Evolutionary conservation across 2,888 invertebrate species (phyloP).

Genomic region (Unio delphinus): DNA sequence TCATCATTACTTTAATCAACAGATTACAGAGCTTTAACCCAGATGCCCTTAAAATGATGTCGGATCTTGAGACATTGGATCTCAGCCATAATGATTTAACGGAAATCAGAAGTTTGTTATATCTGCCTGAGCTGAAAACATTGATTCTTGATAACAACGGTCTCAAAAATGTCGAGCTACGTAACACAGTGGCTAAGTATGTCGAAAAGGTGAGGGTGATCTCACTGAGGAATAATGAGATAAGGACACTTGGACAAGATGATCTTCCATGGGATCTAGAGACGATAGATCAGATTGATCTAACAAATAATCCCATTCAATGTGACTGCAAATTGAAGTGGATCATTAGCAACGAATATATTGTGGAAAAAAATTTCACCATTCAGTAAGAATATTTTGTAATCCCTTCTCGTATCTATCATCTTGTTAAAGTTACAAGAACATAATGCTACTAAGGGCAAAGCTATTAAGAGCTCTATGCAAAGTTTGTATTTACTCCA

Average conservation of each 20-base stretch:
- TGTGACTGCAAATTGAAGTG: slow-evolving; percentile 34
- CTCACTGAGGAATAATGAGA: slow-evolving; percentile 27
- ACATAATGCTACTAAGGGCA: no score
- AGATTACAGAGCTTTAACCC: background rate
- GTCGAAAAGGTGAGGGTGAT: slow-evolving; percentile 18
- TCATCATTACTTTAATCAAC: no score
- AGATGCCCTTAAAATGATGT: slow-evolving; percentile 19
- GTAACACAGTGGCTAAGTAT: slow-evolving; percentile 7
- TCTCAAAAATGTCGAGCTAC: slow-evolving; percentile 16
- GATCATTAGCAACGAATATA: slow-evolving; percentile 5
- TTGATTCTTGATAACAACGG: slow-evolving; percentile 25
- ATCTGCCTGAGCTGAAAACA: slow-evolving; percentile 20
- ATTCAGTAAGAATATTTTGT: slow-evolving; percentile 9
- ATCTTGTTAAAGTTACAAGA: no score
- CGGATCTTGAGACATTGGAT: slow-evolving; percentile 16
- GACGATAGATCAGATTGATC: slow-evolving; percentile 14
- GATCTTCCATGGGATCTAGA: slow-evolving; percentile 25
- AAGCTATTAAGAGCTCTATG: no score
- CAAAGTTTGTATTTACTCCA: no score
- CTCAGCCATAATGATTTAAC: slow-evolving; percentile 27
- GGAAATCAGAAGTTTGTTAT: slow-evolving; percentile 21
- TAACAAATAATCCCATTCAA: slow-evolving; percentile 18
- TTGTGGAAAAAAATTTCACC: slow-evolving; percentile 2
- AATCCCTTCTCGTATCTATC: background rate
- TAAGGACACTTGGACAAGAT: slow-evolving; percentile 16